phyloP scores from a whole-genome alignment of 2,888 invertebrate genomes.

The Thelaira solivaga region DNA sequence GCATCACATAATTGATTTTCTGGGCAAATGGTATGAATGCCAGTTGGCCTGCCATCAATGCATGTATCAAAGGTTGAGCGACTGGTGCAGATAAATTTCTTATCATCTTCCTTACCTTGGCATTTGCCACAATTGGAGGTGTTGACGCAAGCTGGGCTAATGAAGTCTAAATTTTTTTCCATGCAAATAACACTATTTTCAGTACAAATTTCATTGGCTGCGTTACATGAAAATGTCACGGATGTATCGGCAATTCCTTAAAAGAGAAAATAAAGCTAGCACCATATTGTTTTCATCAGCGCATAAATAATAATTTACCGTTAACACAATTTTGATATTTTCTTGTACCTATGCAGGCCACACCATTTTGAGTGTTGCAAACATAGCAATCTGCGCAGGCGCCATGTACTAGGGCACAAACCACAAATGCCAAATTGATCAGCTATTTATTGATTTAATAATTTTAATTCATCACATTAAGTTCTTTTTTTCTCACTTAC shows the following conservation, averaged over 20 bases:
- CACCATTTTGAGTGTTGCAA: constrained; percentile 64
- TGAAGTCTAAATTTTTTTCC: background rate
- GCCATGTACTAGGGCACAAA: constrained; percentile 7
- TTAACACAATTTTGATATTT: constrained; percentile 66
- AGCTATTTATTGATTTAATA: too few relatives aligned
- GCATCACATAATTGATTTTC: constrained; percentile 63
- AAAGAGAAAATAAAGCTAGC: background rate
- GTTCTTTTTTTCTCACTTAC: constrained; percentile 14
- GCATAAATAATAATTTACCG: constrained; percentile 62
- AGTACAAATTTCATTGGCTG: constrained; percentile 65
- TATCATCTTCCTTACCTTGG: background rate
- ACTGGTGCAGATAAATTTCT: constrained; percentile 67
- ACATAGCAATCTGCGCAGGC: constrained; percentile 66
- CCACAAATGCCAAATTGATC: constrained; percentile 22
- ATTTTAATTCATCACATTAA: too few relatives aligned
- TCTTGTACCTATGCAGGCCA: constrained; percentile 65
- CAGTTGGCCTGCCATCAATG: background rate
- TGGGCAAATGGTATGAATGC: constrained; percentile 58
- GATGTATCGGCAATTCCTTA: constrained; percentile 54
- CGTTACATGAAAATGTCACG: constrained; percentile 61
- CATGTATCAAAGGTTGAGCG: constrained; percentile 67
- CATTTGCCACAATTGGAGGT: constrained; percentile 65
- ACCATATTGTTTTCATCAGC: background rate
- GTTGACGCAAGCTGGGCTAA: constrained; percentile 65
- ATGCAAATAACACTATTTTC: constrained; percentile 59